Evolutionary conservation across 2,113 vertebrate genomes (phyloP).

Genomic region (Scartelaos histophorus): DNA sequence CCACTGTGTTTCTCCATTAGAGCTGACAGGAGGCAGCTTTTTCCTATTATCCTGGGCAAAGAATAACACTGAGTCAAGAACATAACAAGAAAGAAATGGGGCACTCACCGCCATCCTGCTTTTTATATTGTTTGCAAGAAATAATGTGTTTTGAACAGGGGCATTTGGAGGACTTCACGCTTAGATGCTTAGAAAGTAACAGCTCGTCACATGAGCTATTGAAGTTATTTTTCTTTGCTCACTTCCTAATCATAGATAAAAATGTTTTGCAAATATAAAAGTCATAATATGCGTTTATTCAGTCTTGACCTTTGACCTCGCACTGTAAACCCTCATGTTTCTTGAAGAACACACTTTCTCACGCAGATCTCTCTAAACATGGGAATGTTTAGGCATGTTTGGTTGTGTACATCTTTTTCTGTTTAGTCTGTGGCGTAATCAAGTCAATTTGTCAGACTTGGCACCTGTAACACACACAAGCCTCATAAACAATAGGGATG

Average conservation of each 20-base stretch:
- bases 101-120: slow-evolving; percentile 17
- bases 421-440: slow-evolving; percentile 47
- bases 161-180: slow-evolving; percentile 1
- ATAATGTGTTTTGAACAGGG: slow-evolving; percentile 7
- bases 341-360: slow-evolving; percentile 19
- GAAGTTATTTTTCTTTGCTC: slow-evolving; percentile 3
- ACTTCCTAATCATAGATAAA: background rate
- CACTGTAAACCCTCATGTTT: slow-evolving; percentile 34
- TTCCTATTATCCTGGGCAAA: slow-evolving; percentile 35
- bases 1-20: slow-evolving; percentile 23
- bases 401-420: background rate
- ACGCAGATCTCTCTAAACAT: slow-evolving; percentile 23
- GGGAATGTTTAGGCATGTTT: slow-evolving; percentile 3
- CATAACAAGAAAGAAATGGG: slow-evolving; percentile 13
- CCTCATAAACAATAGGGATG: background rate
- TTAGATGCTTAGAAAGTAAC: background rate
- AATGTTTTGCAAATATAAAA: slow-evolving; percentile 2
- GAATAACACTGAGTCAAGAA: slow-evolving; percentile 18
- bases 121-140: slow-evolving; percentile 17
- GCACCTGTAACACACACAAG: slow-evolving; percentile 18
- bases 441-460: slow-evolving; percentile 19
- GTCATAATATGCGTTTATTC: slow-evolving; percentile 43
- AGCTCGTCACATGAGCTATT: background rate
- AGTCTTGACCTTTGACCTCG: slow-evolving; percentile 23
- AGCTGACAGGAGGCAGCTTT: slow-evolving; percentile 56